Evolutionary conservation across 2,797 vertebrate species (phyloP).

Genomic region (Agapornis canus): DNA sequence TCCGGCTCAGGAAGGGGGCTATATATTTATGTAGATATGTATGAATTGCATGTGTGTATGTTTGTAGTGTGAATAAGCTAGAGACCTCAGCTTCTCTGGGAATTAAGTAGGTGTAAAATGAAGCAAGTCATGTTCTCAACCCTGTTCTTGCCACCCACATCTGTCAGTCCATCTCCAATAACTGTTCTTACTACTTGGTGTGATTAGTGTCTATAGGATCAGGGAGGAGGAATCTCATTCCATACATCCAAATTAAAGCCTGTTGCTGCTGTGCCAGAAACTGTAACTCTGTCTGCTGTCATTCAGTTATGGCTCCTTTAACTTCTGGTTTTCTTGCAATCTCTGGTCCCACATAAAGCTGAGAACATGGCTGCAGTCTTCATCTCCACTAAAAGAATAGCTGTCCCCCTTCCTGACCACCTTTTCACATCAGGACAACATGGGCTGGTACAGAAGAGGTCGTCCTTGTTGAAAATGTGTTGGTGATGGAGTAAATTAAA

Average conservation of each 20-base stretch:
- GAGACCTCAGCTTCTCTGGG: background rate
- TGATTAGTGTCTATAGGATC: background rate
- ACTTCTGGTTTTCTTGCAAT: background rate
- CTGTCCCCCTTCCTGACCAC: background rate
- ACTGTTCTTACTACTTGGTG: background rate
- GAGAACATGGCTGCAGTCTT: background rate
- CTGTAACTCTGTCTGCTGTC: background rate
- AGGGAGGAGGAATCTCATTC: background rate
- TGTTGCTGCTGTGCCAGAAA: background rate
- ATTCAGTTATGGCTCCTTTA: background rate
- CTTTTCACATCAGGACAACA: background rate
- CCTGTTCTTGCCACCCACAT: background rate
- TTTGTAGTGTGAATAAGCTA: background rate
- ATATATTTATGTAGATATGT: fast-evolving
- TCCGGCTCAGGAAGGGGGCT: background rate
- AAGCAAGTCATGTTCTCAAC: background rate
- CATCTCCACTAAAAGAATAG: background rate
- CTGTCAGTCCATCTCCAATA: background rate
- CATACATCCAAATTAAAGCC: background rate
- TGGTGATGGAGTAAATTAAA: background rate
- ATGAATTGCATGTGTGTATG: background rate
- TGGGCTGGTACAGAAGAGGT: background rate
- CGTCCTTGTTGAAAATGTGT: background rate
- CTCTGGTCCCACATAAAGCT: background rate
- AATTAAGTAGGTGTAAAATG: background rate